Base-by-base conservation (phyloP, 2,113 vertebrate species). In the Tauraco erythrolophus region DNA sequence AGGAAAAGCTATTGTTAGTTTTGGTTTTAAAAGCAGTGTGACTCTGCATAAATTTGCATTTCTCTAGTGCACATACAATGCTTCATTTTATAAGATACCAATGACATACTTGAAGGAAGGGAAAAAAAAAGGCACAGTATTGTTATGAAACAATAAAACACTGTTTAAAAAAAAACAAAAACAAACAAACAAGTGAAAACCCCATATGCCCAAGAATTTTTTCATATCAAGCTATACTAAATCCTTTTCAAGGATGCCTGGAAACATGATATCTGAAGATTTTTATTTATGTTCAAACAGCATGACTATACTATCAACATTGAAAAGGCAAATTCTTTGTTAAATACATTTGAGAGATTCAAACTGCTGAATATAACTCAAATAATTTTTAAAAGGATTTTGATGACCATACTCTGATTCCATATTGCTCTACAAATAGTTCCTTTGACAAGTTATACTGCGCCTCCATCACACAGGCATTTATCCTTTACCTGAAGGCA, bases 1-100 rank as follows among this genome's bases (percentile, higher is more conserved):
- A 3, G 68, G 39, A 78, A 87, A 78, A 78, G 35, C 68, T 64
- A 27, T 13, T 80, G 69, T 66, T 83, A 48, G 70, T 72, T 90
- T 37, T 70, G 11, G 2, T 15, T 79, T 95, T 79, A 56, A 94
- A 91, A 92, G 80, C 41, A 64, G 33, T 81, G 57, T 60, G 75
- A 69, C 71, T 69, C 31, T 76, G 37, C 61, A 89, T 71, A 92
- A 66, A 88, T 86, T 92, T 93, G 65, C 88, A 92, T 95, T 83
- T 90, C 72, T 53, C 33, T 87, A 68, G 61, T 14, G 12, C 11
- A 11, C 27, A 64, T 45, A 88, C 50, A 88, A 65, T 60, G 51
- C 48, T 91, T 89, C 9, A 4, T 71, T 95, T 88, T 82, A 24
- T 76, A 79, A 78, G 48, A 95, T 33, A 65, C 17, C 71, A 83